Evolutionary conservation across 2,797 vertebrate genomes (phyloP), one percentile per base, ranked within the genome.

Genomic region (Emys orbicularis): DNA sequence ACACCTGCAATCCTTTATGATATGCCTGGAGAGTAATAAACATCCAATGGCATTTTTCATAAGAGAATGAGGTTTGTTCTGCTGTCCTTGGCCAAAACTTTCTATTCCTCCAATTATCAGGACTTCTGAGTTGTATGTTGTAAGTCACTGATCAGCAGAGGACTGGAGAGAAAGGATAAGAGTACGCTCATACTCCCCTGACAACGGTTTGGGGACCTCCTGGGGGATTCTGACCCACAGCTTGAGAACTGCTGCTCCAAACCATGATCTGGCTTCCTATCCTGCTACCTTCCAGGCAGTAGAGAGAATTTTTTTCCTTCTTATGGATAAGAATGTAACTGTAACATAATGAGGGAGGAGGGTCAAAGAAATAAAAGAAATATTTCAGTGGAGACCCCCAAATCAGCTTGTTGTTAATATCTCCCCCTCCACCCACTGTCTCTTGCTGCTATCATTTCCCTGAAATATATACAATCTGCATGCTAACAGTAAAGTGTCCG

Each of bases 151-250:
- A 77, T 31, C 1, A 84, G 56, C 29, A 81, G 83, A 18, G 37
- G 84, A 41, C 27, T 16, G 18, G 15, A 8, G 11, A 77, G 15
- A 80, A 89, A 83, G 10, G 11, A 3, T 3, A 88, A 25, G 52
- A 12, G 31, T 47, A 11, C 0, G 0, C 59, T 49, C 1, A 4
- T 11, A 3, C 1, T 12, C 79, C 1, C 4, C 37, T 79, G 68
- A 76, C 13, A 56, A 12, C 12, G 15, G 7, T 31, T 54, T 34
- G 3, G 27, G 54, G 34, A 87, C 61, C 50, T 87, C 82, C 31
- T 37, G 12, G 89, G 80, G 8, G 79, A 84, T 16, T 47, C 27
- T 77, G 13, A 49, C 44, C 41, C 44, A 74, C 68, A 77, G 15
- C 6, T 49, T 21, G 80, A 92, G 82, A 15, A 84, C n/a, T 74